A percentile compares a stretch with the other conserved stretches of the same genome.
Evolutionary conservation across 2,797 vertebrate species (phyloP).

Genomic region (Microctenopoma steveboyesi): DNA sequence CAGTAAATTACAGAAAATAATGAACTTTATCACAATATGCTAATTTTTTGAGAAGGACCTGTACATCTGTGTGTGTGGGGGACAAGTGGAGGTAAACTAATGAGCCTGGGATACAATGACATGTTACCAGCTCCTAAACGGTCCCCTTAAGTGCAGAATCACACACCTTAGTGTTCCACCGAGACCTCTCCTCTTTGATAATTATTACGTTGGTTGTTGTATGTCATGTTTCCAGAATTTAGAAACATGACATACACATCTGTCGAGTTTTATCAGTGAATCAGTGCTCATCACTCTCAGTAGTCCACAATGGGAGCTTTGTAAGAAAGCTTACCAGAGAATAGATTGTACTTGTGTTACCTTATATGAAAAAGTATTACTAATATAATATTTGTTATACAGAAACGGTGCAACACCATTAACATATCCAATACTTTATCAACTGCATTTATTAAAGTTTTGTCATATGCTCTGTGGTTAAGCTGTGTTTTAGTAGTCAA

Average conservation of each 20-base stretch:
- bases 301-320: too few relatives aligned
- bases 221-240: background rate
- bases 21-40: too few relatives aligned
- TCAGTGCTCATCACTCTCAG: too few relatives aligned
- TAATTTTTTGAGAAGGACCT: too few relatives aligned
- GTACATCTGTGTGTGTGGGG: conserved; percentile 34
- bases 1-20: too few relatives aligned
- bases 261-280: too few relatives aligned
- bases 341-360: too few relatives aligned
- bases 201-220: background rate
- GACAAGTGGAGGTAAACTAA: conserved; percentile 39
- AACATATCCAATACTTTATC: background rate
- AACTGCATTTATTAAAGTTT: background rate
- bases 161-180: conserved; percentile 5
- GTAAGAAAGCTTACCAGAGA: too few relatives aligned
- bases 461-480: background rate
- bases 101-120: conserved; percentile 17
- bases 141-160: background rate
- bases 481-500: background rate
- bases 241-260: too few relatives aligned
- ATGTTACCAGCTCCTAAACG: conserved; percentile 22
- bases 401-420: too few relatives aligned
- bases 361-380: too few relatives aligned
- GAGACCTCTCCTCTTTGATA: background rate
- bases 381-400: too few relatives aligned